Evolutionary conservation across 2,797 vertebrate species (phyloP), one percentile per base, ranked within the genome.

Genomic region (Todus mexicanus): DNA sequence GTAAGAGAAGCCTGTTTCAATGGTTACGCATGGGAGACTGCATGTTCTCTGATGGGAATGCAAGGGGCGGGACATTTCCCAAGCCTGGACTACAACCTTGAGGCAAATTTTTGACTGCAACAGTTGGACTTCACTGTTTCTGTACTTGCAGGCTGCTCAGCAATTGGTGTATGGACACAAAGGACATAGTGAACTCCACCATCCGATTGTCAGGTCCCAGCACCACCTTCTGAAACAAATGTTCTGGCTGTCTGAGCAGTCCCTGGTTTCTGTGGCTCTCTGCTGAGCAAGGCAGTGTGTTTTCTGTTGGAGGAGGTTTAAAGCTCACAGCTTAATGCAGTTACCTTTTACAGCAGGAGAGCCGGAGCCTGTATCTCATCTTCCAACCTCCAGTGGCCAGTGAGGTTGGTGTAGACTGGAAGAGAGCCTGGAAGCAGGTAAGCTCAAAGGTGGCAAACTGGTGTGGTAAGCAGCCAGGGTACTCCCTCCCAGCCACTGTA

Each of bases 401-500:
- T 1, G 2, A 14, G 25, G 0, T 0, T 19, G n/a, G 23, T 1
- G 0, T 5, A 23, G 33, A 6, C 47, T n/a, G 22, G 22, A 48
- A 69, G 23, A 83, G 17, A 43, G 29, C 18, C 18, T 57, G 47
- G 15, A 79, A 79, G 22, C 4, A 12, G 33, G 17, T 11, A 51
- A 51, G 33, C 23, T 60, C 5, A 2, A 27, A 70, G 19, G 31
- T 54, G 25, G 6, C 42, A 84, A 38, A 9, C 17, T 12, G 64
- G 19, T 64, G 54, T 19, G 8, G 60, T 15, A 26, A 15, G 33
- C 7, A 17, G 22, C 15, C 22, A 19, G 25, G 18, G 40, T 40
- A 21, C 25, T 80, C 16, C 10, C 17, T 59, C 4, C 22, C 22
- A 40, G 23, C 6, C 7, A 1, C 14, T 33, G 68, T 1, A 15